phyloP scores from a whole-genome alignment of 1,140 invertebrate genomes.

The Brachionus sp. region DNA sequence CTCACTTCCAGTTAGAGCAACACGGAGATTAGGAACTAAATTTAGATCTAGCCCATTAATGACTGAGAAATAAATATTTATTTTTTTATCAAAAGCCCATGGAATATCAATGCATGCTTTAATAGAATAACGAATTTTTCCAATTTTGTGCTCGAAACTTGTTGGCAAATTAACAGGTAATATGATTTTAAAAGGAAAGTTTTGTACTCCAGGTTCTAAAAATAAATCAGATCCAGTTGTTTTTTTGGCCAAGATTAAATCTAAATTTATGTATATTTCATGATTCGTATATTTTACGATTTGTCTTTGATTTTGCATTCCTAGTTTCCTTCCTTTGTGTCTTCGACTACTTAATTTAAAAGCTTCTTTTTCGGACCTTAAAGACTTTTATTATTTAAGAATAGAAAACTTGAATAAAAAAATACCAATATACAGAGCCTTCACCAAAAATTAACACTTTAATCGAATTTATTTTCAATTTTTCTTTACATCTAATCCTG shows the following conservation, averaged over 20 bases:
- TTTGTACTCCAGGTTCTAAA: background rate
- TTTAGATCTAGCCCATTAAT: slow-evolving; percentile 53
- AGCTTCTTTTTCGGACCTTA: background rate
- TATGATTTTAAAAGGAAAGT: slow-evolving; percentile 60
- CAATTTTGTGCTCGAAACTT: slow-evolving; percentile 60
- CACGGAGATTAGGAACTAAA: background rate
- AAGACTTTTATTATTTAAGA: background rate
- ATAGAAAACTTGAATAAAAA: background rate
- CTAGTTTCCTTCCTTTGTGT: background rate
- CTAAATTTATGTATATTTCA: background rate
- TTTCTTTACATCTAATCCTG: background rate
- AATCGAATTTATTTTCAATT: background rate
- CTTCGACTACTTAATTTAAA: background rate
- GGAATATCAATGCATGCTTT: slow-evolving; percentile 58
- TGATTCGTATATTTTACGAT: background rate
- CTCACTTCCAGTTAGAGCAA: background rate
- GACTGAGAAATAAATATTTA: slow-evolving; percentile 52
- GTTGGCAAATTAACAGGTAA: slow-evolving; percentile 60
- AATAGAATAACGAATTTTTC: slow-evolving; percentile 60
- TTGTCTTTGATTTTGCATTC: background rate
- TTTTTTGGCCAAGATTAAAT: background rate
- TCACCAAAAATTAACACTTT: background rate
- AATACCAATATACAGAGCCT: background rate
- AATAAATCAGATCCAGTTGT: background rate
- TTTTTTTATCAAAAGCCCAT: slow-evolving; percentile 50